Conservation (phyloP, 2,797 vertebrate genomes). For the Syndactyla subalaris region DNA sequence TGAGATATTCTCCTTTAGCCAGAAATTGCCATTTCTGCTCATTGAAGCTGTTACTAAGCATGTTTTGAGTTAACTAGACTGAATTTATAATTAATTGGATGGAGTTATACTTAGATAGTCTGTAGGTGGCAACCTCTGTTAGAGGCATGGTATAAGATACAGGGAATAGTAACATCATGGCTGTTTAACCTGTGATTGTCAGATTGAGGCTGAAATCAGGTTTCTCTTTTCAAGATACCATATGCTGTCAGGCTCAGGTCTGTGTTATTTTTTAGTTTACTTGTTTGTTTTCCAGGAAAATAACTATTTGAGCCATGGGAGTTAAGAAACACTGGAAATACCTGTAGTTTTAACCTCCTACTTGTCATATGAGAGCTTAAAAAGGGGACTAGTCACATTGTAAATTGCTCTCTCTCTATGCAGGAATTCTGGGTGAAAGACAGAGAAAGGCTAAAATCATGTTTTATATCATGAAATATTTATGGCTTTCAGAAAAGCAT, state of each 20-base stretch:
- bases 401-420: neutral
- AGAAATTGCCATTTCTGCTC: neutral
- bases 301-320: neutral
- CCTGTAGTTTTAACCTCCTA: neutral
- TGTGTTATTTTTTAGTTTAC: neutral
- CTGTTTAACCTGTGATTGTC: neutral
- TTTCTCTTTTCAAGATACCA: neutral
- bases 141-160: neutral
- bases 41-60: neutral
- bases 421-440: neutral
- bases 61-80: constrained; percentile 22
- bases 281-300: neutral
- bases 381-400: neutral
- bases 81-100: constrained; percentile 44
- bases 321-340: neutral
- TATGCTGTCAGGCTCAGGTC: neutral
- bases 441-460: neutral
- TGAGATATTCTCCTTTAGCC: neutral
- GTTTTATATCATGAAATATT: neutral
- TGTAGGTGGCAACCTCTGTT: constrained; percentile 47
- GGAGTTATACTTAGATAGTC: constrained; percentile 47
- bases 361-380: neutral
- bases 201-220: neutral
- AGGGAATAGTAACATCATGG: neutral
- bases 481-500: neutral